A percentile compares a stretch with the other conserved stretches of the same genome.
Conservation (phyloP, 2,888 invertebrate genomes). For the Tipula helvola region DNA sequence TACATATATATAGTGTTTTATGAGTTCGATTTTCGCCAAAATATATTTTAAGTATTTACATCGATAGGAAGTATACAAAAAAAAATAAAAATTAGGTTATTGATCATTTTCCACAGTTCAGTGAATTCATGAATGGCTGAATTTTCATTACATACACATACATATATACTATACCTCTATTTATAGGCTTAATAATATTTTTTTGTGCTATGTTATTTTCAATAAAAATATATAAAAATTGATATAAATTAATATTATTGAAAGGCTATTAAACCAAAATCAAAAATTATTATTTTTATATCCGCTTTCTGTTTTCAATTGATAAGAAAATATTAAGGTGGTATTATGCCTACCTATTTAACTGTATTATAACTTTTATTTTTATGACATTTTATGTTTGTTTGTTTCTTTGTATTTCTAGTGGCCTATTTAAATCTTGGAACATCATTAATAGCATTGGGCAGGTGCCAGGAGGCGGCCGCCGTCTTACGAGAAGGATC, state of each 20-base stretch:
- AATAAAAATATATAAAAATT: not conserved
- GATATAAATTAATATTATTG: constrained; percentile 4
- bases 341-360: no score
- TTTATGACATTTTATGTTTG: no score
- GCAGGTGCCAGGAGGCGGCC: constrained; percentile 71
- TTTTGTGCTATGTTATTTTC: not conserved
- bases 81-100: not conserved
- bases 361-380: no score
- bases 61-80: not conserved
- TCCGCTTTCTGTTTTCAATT: not conserved
- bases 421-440: constrained; percentile 93
- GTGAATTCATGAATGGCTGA: not conserved
- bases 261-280: not conserved
- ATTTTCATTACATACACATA: not conserved
- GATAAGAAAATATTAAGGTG: not conserved
- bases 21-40: not conserved
- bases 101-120: not conserved
- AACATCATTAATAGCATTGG: constrained; percentile 71
- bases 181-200: not conserved
- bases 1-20: not conserved
- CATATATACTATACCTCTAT: not conserved
- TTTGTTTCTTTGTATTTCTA: constrained; percentile 36
- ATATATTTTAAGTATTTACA: not conserved
- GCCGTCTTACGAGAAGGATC: constrained; percentile 71
- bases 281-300: not conserved